Conservation (phyloP, 1,140 invertebrate species). For the Hyposmocoma kahamanoa region DNA sequence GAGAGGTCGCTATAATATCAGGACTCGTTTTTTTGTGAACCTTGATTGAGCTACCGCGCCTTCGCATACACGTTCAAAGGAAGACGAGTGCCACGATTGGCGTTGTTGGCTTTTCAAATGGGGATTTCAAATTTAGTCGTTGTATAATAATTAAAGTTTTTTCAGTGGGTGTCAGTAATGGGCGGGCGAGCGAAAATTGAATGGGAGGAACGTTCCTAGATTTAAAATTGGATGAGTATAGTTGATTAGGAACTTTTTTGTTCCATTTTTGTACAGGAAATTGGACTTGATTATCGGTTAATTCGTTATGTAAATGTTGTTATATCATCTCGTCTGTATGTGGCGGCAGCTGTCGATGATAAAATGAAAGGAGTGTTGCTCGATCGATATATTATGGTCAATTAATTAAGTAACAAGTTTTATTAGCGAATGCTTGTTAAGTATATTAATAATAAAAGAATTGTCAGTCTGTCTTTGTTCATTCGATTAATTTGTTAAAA, state of each 20-base stretch:
- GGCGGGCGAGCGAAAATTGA: conserved; percentile 48
- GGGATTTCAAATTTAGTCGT: conserved; percentile 13
- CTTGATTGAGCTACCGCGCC: conserved; percentile 48
- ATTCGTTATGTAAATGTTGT: not conserved
- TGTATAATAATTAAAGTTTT: conserved; percentile 36
- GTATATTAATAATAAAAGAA: too few relatives aligned
- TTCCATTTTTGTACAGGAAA: conserved; percentile 19
- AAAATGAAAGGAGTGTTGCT: too few relatives aligned
- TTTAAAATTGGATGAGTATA: not conserved
- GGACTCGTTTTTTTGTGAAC: conserved; percentile 36
- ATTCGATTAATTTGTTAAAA: too few relatives aligned
- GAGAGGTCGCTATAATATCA: conserved; percentile 46
- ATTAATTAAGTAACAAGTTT: too few relatives aligned
- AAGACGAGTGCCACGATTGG: conserved; percentile 22
- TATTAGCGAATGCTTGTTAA: too few relatives aligned
- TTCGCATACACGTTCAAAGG: conserved; percentile 28
- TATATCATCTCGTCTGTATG: not conserved
- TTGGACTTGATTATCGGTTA: not conserved
- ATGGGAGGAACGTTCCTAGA: conserved; percentile 33
- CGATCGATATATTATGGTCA: too few relatives aligned
- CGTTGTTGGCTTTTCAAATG: conserved; percentile 31
- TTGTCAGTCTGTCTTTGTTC: too few relatives aligned
- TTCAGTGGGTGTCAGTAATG: conserved; percentile 33
- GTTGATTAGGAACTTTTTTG: conserved; percentile 20
- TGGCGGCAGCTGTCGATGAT: not conserved